These are phyloP conservation scores for Porites cylindrica DNA, from an alignment of 92 coral and sea anemone species.

Conservation along the genomic window DNA sequence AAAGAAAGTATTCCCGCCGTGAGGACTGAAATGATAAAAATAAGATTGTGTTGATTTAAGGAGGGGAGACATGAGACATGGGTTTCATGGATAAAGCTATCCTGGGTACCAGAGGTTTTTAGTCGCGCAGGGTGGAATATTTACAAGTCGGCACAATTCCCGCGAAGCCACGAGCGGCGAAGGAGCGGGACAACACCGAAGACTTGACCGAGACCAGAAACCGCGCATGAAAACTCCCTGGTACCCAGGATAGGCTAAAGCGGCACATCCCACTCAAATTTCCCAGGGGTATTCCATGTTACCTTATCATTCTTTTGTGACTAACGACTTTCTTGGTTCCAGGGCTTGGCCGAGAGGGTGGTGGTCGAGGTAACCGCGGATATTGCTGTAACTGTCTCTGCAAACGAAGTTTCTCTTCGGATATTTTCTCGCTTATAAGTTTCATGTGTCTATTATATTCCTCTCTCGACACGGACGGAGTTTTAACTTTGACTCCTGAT, in stretches of 20 bases:
- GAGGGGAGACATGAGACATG: too few relatives aligned
- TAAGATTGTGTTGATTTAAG: too few relatives aligned
- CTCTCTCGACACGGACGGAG: conserved; percentile 70
- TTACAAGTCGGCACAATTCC: too few relatives aligned
- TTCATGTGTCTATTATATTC: conserved; percentile 95
- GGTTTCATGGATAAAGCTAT: too few relatives aligned
- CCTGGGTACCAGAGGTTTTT: too few relatives aligned
- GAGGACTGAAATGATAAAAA: too few relatives aligned
- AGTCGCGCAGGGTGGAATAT: too few relatives aligned
- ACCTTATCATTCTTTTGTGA: conserved; percentile 92
- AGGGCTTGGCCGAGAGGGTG: conserved; percentile 80
- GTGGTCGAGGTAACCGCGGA: conserved; percentile 84
- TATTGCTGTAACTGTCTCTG: conserved; percentile 65
- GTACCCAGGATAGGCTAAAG: background rate
- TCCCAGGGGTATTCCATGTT: background rate
- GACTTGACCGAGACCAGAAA: too few relatives aligned
- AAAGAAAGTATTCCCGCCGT: too few relatives aligned
- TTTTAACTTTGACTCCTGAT: conserved; percentile 32
- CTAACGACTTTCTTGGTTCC: conserved; percentile 78
- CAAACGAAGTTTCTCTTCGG: conserved; percentile 75
- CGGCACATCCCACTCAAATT: background rate
- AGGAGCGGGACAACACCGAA: too few relatives aligned
- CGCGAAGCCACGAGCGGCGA: too few relatives aligned
- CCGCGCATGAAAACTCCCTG: background rate
- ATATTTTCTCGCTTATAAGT: conserved; percentile 82